Conservation (phyloP, 2,797 vertebrate species). For the Tragopan temminckii region DNA sequence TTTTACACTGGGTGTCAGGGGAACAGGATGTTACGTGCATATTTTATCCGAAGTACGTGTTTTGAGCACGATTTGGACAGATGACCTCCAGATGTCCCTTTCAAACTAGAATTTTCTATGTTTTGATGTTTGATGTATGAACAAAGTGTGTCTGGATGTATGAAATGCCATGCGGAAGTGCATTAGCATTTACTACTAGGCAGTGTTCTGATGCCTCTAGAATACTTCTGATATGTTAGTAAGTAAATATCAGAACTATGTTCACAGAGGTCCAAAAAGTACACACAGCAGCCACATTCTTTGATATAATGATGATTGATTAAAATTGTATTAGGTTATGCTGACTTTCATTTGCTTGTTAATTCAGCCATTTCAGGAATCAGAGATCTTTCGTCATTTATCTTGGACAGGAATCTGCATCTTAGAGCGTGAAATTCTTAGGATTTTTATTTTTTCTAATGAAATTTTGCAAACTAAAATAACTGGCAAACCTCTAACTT, state of each 20-base stretch:
- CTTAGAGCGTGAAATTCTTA: not conserved
- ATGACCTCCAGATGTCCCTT: constrained; percentile 4
- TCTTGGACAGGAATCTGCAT: not conserved
- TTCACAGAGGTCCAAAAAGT: not conserved
- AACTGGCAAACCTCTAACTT: not conserved
- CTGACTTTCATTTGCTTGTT: not conserved
- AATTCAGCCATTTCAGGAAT: not conserved
- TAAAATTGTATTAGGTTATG: not conserved
- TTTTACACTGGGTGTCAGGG: not conserved
- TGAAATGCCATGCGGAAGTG: not conserved
- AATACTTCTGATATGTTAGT: not conserved
- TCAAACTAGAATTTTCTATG: not conserved
- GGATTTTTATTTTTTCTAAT: not conserved
- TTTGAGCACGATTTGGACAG: not conserved
- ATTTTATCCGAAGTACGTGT: not conserved
- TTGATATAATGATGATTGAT: not conserved
- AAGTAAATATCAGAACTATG: no score
- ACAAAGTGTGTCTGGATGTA: not conserved
- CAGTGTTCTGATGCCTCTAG: not conserved
- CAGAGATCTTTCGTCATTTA: not conserved
- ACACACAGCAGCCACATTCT: rapidly evolving
- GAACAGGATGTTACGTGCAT: constrained; percentile 4
- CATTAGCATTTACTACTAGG: not conserved
- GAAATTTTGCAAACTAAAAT: not conserved
- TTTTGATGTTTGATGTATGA: not conserved